Percentiles rank a stretch among this genome's conserved stretches.
phyloP scores from a whole-genome alignment of 2,888 invertebrate genomes.

The Meliscaeva auricollis region DNA sequence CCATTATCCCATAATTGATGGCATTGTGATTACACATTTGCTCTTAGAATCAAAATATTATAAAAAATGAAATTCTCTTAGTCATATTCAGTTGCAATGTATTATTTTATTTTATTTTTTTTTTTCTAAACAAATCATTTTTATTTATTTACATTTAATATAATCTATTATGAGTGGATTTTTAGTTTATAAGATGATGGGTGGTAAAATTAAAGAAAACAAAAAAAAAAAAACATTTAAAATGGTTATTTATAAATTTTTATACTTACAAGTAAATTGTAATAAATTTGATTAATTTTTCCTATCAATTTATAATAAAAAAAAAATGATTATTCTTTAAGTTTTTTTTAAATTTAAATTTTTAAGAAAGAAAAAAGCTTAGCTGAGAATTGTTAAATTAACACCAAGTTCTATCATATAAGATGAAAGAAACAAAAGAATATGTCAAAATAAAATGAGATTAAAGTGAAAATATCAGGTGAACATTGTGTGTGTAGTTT shows the following conservation, averaged over 20 bases:
- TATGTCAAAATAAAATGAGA: slow-evolving; percentile 11
- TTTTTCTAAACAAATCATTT: slow-evolving; percentile 29
- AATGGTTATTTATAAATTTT: slow-evolving; percentile 51
- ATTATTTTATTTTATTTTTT: slow-evolving; percentile 45
- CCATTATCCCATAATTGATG: neutral
- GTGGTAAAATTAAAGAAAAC: slow-evolving; percentile 13
- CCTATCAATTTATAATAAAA: neutral
- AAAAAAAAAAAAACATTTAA: slow-evolving; percentile 33
- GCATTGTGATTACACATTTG: slow-evolving; percentile 13
- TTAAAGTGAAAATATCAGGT: slow-evolving; percentile 34
- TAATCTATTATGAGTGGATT: slow-evolving; percentile 29
- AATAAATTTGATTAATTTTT: slow-evolving; percentile 34
- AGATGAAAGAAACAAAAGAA: slow-evolving; percentile 3
- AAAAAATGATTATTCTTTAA: too few relatives aligned
- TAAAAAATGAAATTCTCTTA: slow-evolving; percentile 35
- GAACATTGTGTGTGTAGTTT: neutral
- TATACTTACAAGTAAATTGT: slow-evolving; percentile 25
- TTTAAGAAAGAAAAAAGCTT: slow-evolving; percentile 39
- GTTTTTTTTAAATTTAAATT: slow-evolving; percentile 14
- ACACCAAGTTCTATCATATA: slow-evolving; percentile 14
- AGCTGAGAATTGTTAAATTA: slow-evolving; percentile 28
- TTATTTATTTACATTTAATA: slow-evolving; percentile 13
- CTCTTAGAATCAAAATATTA: slow-evolving; percentile 34
- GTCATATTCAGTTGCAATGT: slow-evolving; percentile 70
- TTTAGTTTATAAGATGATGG: slow-evolving; percentile 12